Conservation (phyloP, 2,113 vertebrate genomes). For the Serinus canaria region DNA sequence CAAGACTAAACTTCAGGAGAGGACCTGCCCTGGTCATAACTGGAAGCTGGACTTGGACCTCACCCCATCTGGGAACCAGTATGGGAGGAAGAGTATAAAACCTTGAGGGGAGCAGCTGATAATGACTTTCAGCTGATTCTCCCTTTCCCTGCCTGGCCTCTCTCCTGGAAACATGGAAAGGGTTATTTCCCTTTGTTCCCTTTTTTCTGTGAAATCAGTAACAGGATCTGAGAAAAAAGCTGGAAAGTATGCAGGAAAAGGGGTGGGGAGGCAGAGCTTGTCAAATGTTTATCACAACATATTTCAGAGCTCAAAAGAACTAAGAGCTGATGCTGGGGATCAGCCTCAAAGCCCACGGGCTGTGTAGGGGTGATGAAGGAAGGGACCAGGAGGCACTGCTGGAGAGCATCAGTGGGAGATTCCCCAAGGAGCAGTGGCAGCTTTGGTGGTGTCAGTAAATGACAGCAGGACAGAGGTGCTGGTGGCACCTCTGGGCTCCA, state of each 20-base stretch:
- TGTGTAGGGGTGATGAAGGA: not conserved
- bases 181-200: not conserved
- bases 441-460: not conserved
- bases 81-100: not conserved
- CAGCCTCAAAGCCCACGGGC: not conserved
- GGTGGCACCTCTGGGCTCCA: not conserved
- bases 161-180: not conserved
- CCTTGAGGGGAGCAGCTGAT: not conserved
- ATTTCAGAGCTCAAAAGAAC: not conserved
- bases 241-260: not conserved
- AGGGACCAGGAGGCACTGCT: rapidly evolving
- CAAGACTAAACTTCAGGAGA: not conserved
- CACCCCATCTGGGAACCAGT: not conserved
- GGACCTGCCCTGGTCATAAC: not conserved
- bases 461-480: not conserved
- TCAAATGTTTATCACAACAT: not conserved
- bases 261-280: not conserved
- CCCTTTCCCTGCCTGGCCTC: not conserved
- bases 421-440: not conserved
- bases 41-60: not conserved
- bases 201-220: not conserved
- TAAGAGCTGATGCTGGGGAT: not conserved
- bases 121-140: not conserved
- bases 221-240: not conserved
- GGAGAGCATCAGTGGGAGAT: not conserved